Percentiles rank a stretch among this genome's conserved stretches.
These are phyloP conservation scores for Steinernema feltiae DNA, from an alignment of 1,140 invertebrate genomes.

Conservation along the genomic window DNA sequence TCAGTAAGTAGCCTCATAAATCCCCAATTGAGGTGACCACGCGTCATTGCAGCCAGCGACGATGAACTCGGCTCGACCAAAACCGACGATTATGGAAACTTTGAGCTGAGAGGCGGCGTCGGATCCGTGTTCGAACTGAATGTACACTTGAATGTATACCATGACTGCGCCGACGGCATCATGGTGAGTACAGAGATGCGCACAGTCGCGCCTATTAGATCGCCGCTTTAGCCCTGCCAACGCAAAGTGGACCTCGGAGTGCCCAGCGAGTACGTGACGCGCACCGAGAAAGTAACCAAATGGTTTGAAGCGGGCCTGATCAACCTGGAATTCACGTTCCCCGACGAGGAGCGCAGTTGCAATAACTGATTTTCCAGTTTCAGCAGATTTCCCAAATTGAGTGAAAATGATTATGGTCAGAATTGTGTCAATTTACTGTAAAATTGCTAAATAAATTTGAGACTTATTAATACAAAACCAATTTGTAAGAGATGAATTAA, in stretches of 20 bases:
- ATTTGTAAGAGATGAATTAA: no score
- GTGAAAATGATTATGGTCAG: no score
- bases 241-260: conserved; percentile 39
- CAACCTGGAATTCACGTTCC: conserved; percentile 48
- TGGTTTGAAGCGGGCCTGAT: conserved; percentile 47
- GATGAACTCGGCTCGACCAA: background rate
- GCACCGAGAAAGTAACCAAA: conserved; percentile 39
- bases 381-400: no score
- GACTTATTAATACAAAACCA: no score
- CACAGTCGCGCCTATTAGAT: background rate
- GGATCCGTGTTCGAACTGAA: conserved; percentile 1
- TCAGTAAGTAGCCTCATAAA: no score
- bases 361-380: conserved; percentile 26
- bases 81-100: background rate
- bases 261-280: conserved; percentile 39
- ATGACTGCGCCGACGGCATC: background rate
- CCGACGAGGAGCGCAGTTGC: conserved; percentile 42
- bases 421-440: no score
- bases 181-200: background rate
- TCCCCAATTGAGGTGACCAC: no score
- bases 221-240: conserved; percentile 25
- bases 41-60: background rate
- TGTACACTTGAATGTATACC: background rate
- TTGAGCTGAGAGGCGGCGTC: background rate
- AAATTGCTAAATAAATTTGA: no score